Evolutionary conservation across 2,113 vertebrate species (phyloP).

Genomic region (Alligator mississippiensis): DNA sequence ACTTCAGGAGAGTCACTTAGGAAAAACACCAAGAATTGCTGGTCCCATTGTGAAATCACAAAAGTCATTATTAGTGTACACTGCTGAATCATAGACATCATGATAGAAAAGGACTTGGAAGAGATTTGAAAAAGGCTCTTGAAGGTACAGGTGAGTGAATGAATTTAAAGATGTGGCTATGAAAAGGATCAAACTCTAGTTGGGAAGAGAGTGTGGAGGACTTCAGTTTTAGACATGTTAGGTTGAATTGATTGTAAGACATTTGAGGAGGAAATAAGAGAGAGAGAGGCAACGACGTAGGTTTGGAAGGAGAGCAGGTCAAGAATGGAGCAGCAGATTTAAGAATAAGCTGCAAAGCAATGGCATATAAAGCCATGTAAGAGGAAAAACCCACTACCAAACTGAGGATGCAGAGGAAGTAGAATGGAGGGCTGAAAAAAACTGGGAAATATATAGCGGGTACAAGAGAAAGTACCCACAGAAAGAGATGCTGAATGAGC

Average conservation of each 20-base stretch:
- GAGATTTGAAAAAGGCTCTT: background rate
- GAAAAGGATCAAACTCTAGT: background rate
- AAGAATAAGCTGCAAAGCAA: background rate
- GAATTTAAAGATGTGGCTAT: background rate
- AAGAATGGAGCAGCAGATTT: background rate
- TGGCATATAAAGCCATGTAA: background rate
- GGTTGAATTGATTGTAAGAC: background rate
- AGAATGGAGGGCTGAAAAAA: background rate
- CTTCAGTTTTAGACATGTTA: background rate
- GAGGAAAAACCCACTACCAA: background rate
- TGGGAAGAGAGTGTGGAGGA: background rate
- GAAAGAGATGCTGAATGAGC: background rate
- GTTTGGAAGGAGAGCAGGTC: background rate
- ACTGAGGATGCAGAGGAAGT: background rate
- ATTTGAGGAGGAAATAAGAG: background rate
- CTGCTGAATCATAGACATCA: background rate
- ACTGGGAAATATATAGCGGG: background rate
- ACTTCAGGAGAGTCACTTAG: background rate
- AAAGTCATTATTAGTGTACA: background rate
- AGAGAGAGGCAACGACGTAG: background rate
- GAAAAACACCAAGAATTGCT: background rate
- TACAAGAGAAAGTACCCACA: background rate
- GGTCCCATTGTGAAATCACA: background rate
- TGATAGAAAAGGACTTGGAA: background rate
- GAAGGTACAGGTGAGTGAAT: background rate